Evolutionary conservation across 2,113 vertebrate genomes (phyloP).

Genomic region (Rhea pennata): DNA sequence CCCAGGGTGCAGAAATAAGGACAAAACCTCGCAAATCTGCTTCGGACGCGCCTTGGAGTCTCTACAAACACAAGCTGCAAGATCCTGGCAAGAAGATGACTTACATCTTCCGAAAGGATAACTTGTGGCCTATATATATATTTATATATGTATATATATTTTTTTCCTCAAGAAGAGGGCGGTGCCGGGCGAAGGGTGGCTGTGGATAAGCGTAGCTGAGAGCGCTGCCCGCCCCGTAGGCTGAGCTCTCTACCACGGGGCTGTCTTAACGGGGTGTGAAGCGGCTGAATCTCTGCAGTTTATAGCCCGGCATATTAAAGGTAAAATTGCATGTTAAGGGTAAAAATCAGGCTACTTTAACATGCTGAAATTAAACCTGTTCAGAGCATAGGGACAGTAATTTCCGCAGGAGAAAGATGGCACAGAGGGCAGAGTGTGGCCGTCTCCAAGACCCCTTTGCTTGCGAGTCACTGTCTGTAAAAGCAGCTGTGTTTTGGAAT

Average conservation of each 20-base stretch:
- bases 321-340: no score
- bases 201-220: no score
- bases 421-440: background rate
- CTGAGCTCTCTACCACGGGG: background rate
- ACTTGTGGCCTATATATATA: background rate
- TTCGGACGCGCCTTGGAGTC: background rate
- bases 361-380: background rate
- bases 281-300: background rate
- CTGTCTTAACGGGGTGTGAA: no score
- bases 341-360: background rate
- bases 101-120: background rate
- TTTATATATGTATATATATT: no score
- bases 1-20: background rate
- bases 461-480: background rate
- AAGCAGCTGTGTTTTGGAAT: background rate
- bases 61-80: background rate
- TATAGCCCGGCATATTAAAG: background rate
- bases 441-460: background rate
- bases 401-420: background rate
- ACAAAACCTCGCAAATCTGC: background rate
- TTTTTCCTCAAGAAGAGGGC: no score
- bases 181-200: no score
- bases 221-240: background rate
- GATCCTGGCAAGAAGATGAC: background rate
- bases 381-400: background rate